Evolutionary conservation across 2,113 vertebrate genomes (phyloP).

Genomic region (Sterrhoptilus dennistouni): DNA sequence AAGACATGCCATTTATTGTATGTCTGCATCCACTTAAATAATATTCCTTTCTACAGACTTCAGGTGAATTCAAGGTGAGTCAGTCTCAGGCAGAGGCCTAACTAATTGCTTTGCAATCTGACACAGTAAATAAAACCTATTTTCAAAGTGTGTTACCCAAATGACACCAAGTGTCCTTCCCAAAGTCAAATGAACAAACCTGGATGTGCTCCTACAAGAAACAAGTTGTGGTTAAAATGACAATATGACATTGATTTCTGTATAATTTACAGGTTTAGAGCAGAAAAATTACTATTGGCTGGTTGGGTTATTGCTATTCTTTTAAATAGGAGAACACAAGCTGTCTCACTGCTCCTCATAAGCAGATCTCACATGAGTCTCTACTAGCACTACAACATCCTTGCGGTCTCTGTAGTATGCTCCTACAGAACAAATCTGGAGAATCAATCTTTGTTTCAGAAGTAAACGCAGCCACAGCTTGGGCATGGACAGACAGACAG

Average conservation of each 20-base stretch:
- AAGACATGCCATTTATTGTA: neutral
- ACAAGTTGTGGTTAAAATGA: neutral
- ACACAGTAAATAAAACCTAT: accelerated
- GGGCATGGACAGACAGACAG: neutral
- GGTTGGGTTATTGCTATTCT: neutral
- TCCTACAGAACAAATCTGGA: neutral
- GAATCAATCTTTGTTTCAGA: neutral
- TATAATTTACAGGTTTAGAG: neutral
- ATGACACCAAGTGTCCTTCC: neutral
- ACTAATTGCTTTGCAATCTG: neutral
- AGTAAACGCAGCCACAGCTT: neutral
- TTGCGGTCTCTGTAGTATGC: neutral
- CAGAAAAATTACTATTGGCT: neutral
- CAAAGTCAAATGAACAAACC: neutral
- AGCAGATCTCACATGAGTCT: neutral
- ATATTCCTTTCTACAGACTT: neutral
- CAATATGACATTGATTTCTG: neutral
- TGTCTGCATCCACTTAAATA: neutral
- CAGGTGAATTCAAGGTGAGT: neutral
- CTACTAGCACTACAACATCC: neutral
- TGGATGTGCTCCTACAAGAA: neutral
- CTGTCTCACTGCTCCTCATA: neutral
- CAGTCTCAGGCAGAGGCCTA: neutral
- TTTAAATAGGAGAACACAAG: neutral
- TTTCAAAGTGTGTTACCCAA: accelerated